Percentiles rank a stretch among this genome's conserved stretches.
phyloP scores from a whole-genome alignment of 2,113 vertebrate genomes.

The Proteles cristata region DNA sequence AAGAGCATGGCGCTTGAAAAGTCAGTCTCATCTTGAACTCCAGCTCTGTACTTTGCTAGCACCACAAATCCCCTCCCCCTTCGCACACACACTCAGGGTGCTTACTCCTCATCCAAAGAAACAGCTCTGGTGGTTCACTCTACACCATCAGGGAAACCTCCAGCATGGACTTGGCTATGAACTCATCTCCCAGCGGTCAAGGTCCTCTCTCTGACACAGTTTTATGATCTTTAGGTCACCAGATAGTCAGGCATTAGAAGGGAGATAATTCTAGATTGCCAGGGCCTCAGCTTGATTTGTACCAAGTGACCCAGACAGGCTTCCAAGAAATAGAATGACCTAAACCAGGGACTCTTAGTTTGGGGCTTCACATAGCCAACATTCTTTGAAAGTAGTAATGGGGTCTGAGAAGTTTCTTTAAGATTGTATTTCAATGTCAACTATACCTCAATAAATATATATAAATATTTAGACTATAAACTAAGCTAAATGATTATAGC shows the following conservation, averaged over 20 bases:
- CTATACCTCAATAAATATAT: neutral
- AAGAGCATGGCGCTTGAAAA: neutral
- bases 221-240: neutral
- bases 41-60: neutral
- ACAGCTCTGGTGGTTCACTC: neutral
- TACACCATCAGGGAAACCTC: neutral
- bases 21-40: neutral
- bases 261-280: neutral
- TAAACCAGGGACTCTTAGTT: neutral
- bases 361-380: neutral
- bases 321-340: neutral
- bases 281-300: neutral
- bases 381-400: neutral
- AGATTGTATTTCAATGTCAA: neutral
- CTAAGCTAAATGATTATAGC: slow-evolving; percentile 67
- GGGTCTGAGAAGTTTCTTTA: neutral
- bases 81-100: neutral
- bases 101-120: neutral
- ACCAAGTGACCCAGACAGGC: neutral
- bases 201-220: neutral
- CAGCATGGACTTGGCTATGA: neutral
- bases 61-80: neutral
- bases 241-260: neutral
- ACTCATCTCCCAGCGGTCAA: neutral
- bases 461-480: slow-evolving; percentile 74